A percentile compares a stretch with the other conserved stretches of the same genome.
Conservation (phyloP, 2,797 vertebrate species). For the Fringilla coelebs region DNA sequence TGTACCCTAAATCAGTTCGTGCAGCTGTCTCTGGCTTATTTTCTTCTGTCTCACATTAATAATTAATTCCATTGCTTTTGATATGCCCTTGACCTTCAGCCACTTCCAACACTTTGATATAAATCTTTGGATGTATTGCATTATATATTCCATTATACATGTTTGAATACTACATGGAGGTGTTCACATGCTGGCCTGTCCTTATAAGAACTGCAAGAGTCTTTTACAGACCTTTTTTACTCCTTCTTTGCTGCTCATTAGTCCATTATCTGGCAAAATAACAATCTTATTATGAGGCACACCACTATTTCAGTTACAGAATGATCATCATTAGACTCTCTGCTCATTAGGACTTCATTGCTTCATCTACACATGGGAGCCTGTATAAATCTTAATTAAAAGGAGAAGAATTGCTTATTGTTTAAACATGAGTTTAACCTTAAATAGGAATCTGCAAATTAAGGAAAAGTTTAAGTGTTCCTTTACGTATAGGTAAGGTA, state of each 20-base stretch:
- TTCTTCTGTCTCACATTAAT: neutral
- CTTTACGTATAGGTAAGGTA: neutral
- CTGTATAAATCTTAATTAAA: constrained; percentile 51
- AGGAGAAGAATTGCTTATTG: neutral
- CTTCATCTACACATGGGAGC: neutral
- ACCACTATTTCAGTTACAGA: constrained; percentile 44
- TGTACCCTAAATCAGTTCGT: neutral
- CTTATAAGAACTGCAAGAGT: neutral
- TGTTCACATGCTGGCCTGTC: neutral
- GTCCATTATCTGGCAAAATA: constrained; percentile 1
- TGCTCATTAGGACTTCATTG: constrained; percentile 29
- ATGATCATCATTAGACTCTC: constrained; percentile 33
- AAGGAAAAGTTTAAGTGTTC: neutral
- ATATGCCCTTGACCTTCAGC: neutral
- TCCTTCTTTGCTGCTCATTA: neutral
- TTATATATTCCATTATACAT: neutral
- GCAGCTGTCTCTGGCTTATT: constrained; percentile 2
- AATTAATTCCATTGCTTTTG: neutral
- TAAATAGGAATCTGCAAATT: neutral
- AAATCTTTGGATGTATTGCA: neutral
- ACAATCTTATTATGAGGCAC: neutral
- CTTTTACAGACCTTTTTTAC: neutral
- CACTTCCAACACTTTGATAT: neutral
- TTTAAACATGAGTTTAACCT: constrained; percentile 33
- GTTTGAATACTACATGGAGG: neutral